These are phyloP conservation scores for Drosophila pectinifera DNA, from an alignment of 1,140 invertebrate genomes.

Conservation along the genomic window DNA sequence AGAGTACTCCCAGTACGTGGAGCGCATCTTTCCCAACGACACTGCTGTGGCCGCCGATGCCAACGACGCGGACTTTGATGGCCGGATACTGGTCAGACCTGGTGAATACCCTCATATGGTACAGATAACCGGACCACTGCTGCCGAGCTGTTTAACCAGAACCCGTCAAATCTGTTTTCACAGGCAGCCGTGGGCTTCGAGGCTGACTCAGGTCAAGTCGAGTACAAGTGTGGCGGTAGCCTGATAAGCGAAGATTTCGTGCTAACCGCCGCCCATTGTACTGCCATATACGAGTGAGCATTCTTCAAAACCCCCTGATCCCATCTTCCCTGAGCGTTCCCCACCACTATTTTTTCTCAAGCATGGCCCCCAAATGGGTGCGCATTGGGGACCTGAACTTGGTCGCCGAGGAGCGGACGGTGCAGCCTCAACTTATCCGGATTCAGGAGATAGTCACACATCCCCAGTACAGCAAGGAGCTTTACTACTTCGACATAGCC, in stretches of 20 bases:
- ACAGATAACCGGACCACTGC: conserved; percentile 20
- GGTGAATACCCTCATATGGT: conserved; percentile 85
- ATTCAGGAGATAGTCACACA: conserved; percentile 56
- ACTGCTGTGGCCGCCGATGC: conserved; percentile 62
- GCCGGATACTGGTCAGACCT: conserved; percentile 70
- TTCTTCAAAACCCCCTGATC: too few species aligned
- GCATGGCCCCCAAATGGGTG: conserved; percentile 62
- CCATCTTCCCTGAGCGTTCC: neutral
- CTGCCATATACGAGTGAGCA: conserved; percentile 65
- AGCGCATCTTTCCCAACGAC: conserved; percentile 74
- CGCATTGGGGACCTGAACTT: conserved; percentile 76
- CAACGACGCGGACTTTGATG: conserved; percentile 76
- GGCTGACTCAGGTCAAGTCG: conserved; percentile 35
- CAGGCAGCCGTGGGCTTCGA: conserved; percentile 72
- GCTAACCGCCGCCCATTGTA: conserved; percentile 80
- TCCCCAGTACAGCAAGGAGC: conserved; percentile 55
- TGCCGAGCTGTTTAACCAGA: conserved; percentile 4
- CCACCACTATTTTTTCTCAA: conserved; percentile 27
- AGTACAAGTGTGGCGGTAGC: conserved; percentile 84
- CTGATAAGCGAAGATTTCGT: conserved; percentile 84
- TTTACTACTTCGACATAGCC: conserved; percentile 78
- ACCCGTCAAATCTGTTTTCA: conserved; percentile 24
- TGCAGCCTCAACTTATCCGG: conserved; percentile 50
- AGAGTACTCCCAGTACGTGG: conserved; percentile 78
- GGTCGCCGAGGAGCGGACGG: conserved; percentile 43